A percentile compares a stretch with the other conserved stretches of the same genome.
These are phyloP conservation scores for Fukomys damarensis DNA, from an alignment of 2,113 vertebrate species.

Conservation along the genomic window DNA sequence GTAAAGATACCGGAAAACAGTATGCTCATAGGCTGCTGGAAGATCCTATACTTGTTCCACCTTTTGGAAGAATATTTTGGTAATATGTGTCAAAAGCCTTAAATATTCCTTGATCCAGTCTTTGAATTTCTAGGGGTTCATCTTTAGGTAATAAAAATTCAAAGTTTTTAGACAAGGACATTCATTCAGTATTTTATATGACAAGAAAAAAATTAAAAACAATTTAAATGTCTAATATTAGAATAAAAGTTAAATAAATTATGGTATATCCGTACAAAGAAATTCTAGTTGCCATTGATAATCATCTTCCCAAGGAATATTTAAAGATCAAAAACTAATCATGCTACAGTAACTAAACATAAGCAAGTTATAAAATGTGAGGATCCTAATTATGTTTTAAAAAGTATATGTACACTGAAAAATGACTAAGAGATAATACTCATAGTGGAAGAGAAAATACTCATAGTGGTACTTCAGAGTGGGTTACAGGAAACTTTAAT, in stretches of 20 bases:
- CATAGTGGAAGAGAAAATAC: neutral
- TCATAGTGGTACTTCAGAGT: neutral
- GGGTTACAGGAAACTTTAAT: neutral
- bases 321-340: neutral
- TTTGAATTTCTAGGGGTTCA: slow-evolving; percentile 24
- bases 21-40: neutral
- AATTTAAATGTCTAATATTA: neutral
- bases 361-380: neutral
- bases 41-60: neutral
- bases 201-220: neutral
- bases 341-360: neutral
- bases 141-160: neutral
- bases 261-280: neutral
- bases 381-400: neutral
- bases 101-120: neutral
- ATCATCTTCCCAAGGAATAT: neutral
- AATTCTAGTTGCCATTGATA: neutral
- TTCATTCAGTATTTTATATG: neutral
- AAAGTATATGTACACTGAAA: neutral
- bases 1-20: neutral
- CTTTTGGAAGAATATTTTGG: slow-evolving; percentile 26
- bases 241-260: neutral
- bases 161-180: neutral
- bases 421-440: neutral
- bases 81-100: neutral